Evolutionary conservation across 1,140 invertebrate species (phyloP).

Genomic region (Pachypeltis micranthus): DNA sequence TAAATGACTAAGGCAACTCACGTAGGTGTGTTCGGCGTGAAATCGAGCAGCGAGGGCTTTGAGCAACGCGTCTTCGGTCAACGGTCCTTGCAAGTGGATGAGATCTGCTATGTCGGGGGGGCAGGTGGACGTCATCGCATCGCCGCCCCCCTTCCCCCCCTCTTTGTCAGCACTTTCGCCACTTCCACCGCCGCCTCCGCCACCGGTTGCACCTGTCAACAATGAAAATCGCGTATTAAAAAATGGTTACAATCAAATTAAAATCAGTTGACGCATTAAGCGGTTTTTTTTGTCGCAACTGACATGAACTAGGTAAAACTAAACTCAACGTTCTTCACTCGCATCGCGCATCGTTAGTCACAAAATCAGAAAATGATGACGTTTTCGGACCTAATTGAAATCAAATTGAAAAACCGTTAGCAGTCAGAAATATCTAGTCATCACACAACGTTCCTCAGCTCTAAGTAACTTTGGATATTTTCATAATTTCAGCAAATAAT

Average conservation of each 20-base stretch:
- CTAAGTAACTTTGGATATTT: no score
- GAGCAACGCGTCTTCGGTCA: slow-evolving; percentile 87
- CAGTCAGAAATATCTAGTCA: no score
- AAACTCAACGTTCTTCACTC: no score
- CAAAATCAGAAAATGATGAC: no score
- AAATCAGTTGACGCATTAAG: no score
- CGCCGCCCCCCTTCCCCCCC: neutral
- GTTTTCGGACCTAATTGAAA: no score
- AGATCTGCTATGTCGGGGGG: slow-evolving; percentile 61
- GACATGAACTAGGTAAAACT: no score
- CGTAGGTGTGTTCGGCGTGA: slow-evolving; percentile 72
- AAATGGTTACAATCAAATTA: neutral
- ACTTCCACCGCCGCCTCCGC: neutral
- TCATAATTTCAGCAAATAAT: no score
- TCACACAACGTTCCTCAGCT: no score
- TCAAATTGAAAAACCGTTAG: no score
- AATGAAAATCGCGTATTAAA: neutral
- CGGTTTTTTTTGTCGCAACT: no score
- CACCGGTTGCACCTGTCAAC: neutral
- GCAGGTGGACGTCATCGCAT: slow-evolving; percentile 14
- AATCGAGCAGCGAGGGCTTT: slow-evolving; percentile 81
- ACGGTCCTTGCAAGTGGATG: slow-evolving; percentile 78
- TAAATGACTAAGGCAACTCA: slow-evolving; percentile 58
- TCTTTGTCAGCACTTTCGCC: neutral
- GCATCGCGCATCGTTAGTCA: no score